Base-by-base conservation (phyloP, 2,888 invertebrate genomes). In the Julus scandinavius region DNA sequence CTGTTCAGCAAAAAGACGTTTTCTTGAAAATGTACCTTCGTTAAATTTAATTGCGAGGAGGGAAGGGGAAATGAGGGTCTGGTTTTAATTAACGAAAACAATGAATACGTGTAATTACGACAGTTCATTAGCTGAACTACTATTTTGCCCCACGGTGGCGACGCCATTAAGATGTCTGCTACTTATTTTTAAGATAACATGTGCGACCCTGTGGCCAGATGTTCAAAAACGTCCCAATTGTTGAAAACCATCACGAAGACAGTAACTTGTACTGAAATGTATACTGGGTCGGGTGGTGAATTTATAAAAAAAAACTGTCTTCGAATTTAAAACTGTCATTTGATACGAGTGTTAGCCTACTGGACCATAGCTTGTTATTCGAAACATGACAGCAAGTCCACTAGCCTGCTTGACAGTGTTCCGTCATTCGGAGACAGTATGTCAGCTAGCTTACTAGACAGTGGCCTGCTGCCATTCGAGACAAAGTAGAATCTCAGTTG, bases 11-110 rank as follows among this genome's bases (percentile, higher is more conserved):
- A 54, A 54, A 17, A 13, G 0, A 13, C 11, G 11, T 54, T 54
- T 54, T 17, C 17, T 13, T 17, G 13, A 54, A 54, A 54, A 13
- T 13, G 4, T n/a, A n/a, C 29, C 63, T 63, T 63, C 63, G 63
- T 63, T 63, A 63, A 63, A 63, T 63, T 63, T 63, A 63, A 63
- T 63, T 63, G 29, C 29, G 29, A 29, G 63, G 63, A 15, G n/a
- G 63, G 63, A n/a, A n/a, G n/a, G 63, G 17, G n/a, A 15, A 58
- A 63, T 63, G 63, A 63, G 63, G 63, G 2, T n/a, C 17, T 17
- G 4, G 63, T 63, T 63, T 63, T 63, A 63, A 63, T 63, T 63
- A n/a, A n/a, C 17, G 63, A n/a, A 63, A 63, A 63, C 63, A 63
- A 63, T 63, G 63, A 63, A 63, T 1, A 54, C n/a, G 1, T 15